phyloP scores from a whole-genome alignment of 2,797 vertebrate species.

The Acomys russatus region DNA sequence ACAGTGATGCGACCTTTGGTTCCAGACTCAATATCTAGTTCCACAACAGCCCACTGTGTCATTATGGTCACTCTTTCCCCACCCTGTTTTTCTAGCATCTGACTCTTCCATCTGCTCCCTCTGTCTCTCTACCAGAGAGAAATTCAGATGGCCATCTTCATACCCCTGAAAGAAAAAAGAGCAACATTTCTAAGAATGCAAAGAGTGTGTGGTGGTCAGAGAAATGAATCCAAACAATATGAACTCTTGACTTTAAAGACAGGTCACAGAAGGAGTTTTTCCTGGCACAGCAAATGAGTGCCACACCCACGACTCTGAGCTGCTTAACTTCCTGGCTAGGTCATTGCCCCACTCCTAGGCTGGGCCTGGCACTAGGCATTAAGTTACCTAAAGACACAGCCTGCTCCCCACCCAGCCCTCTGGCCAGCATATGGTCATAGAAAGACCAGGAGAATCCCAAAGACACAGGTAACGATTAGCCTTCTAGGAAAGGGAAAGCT shows the following conservation, averaged over 20 bases:
- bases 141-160: not conserved
- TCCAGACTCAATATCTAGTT: not conserved
- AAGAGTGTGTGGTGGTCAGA: not conserved
- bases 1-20: not conserved
- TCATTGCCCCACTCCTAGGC: not conserved
- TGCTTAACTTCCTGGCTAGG: not conserved
- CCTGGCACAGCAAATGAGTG: too few species aligned
- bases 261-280: slow-evolving; percentile 11
- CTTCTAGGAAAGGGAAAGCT: not conserved
- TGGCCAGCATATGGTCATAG: not conserved
- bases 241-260: not conserved
- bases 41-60: not conserved
- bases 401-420: not conserved
- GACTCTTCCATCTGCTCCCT: not conserved
- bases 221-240: not conserved
- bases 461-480: not conserved
- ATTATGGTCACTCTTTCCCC: not conserved
- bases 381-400: not conserved
- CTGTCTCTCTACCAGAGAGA: not conserved
- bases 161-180: not conserved
- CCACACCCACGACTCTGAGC: not conserved
- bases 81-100: not conserved
- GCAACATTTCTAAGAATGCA: not conserved
- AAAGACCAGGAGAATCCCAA: not conserved
- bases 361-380: not conserved